A percentile compares a stretch with the other conserved stretches of the same genome.
Conservation (phyloP, 2,113 vertebrate genomes). For the Otolemur garnettii region DNA sequence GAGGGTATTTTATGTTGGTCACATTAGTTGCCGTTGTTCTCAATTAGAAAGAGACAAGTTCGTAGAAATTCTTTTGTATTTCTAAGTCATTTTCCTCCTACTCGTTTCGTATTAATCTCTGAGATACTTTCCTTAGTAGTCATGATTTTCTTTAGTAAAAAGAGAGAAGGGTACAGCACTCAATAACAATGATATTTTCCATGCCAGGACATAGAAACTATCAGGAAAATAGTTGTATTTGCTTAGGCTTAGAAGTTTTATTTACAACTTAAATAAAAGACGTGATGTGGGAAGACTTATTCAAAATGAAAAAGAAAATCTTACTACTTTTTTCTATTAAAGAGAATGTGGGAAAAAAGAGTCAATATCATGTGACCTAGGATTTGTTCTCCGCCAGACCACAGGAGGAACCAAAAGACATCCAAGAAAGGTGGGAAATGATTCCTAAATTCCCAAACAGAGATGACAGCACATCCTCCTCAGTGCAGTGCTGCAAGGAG, state of each 20-base stretch:
- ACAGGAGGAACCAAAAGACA: neutral
- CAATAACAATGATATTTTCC: neutral
- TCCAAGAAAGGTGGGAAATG: neutral
- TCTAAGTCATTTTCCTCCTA: neutral
- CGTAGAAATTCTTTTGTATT: neutral
- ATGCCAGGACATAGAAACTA: neutral
- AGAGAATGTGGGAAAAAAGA: neutral
- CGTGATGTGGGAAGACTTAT: neutral
- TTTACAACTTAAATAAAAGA: neutral
- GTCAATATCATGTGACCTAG: neutral
- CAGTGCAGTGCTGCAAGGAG: neutral
- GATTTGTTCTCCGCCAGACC: constrained; percentile 37
- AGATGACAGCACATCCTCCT: neutral
- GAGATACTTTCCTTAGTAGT: neutral
- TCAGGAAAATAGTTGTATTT: constrained; percentile 54
- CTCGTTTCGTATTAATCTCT: neutral
- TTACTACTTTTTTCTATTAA: neutral
- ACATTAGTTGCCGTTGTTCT: constrained; percentile 6
- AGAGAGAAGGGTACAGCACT: neutral
- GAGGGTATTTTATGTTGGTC: neutral
- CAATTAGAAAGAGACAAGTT: neutral
- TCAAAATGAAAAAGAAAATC: neutral
- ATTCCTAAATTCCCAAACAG: neutral
- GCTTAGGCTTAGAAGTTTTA: constrained; percentile 2
- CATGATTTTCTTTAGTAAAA: neutral